Base-by-base conservation (phyloP, 2,113 vertebrate species). In the Otocyon megalotis region DNA sequence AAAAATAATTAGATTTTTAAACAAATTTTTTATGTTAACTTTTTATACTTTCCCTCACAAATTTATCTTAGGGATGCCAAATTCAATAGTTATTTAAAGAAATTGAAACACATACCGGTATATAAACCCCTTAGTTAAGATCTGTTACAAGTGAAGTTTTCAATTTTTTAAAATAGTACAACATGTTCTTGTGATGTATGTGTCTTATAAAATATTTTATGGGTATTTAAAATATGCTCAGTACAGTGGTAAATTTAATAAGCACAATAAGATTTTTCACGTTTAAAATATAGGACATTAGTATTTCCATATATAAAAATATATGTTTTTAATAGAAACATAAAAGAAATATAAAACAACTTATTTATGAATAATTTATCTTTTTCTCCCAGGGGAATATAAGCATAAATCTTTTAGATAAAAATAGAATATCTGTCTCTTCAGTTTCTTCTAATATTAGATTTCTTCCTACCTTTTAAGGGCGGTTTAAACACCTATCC, bases 161-260 rank as follows among this genome's bases (percentile, higher is more conserved):
- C 5, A 30, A 30, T 72, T 63, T 85, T 79, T 37, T 2, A 72
- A 95, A 80, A 58, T 28, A 71, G 32, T 24, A 1, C 15, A 83
- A 10, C 43, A 10, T 88, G 82, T 58, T 86, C 13, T 69, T 69
- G 0, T 32, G 1, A 74, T 60, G 53, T 71, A 3, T 79, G 1
- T 58, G 20, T 65, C 65, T 94, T 87, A 69, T 67, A 62, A 76
- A 97, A 63, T 5, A 86, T 62, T 89, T 20, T 53, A 80, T 35
- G 4, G 0, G 2, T 69, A 69, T 65, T 22, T 80, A 32, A 88
- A 88, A 77, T 13, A 82, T 54, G 7, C 35, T 84, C 11, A 90
- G 0, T 50, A 30, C 16, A 71, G 35, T 69, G 58, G 2, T 15
- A 90, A 72, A 87, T 67, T 88, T 65, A 76, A 84, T 50, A 81